Evolutionary conservation across 1,140 invertebrate genomes (phyloP), one percentile per base, ranked within the genome.

Genomic region (Sycobia sp.): DNA sequence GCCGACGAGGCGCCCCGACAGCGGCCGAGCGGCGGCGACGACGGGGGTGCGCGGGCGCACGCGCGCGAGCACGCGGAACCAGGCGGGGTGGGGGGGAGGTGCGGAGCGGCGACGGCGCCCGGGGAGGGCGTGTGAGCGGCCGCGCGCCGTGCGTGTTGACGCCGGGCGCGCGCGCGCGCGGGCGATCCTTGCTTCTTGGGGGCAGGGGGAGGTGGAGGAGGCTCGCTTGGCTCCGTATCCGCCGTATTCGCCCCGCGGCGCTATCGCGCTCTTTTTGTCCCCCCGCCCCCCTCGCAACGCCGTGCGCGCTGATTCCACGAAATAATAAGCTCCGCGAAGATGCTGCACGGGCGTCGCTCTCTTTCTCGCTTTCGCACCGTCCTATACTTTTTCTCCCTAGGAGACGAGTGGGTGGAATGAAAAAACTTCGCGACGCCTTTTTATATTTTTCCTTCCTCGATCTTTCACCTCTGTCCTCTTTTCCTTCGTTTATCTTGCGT

Each of bases 1-100:
- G 63, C 60, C 50, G 53, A 54, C 56, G 56, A 29, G 63, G 44
- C 60, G 66, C 56, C 56, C 68, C 71, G 69, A 59, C 2, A 2
- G 27, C 8, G 27, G 49, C 16, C 16, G 43, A 18, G 38, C 4
- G 3, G 25, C 10, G 2, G 7, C n/a, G n/a, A n/a, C 54, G 54
- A 34, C 14, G 10, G 1, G 18, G 9, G 9, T 41, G n/a, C 39
- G 39, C 22, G n/a, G n/a, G n/a, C n/a, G 41, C 18, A 43, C 9
- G 14, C 41, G 54, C 39, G 41, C 53, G 38, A 23, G 47, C 47
- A 34, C 27, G 20, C 18, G 16, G 16, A 5, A 7, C 5, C 16
- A n/a, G n/a, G n/a, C n/a, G n/a, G n/a, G n/a, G n/a, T n/a, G n/a
- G n/a, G n/a, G 39, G 5, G n/a, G 9, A 39, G 18, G 18, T 16